phyloP scores from a whole-genome alignment of 2,888 invertebrate species.

The Acronicta alni region DNA sequence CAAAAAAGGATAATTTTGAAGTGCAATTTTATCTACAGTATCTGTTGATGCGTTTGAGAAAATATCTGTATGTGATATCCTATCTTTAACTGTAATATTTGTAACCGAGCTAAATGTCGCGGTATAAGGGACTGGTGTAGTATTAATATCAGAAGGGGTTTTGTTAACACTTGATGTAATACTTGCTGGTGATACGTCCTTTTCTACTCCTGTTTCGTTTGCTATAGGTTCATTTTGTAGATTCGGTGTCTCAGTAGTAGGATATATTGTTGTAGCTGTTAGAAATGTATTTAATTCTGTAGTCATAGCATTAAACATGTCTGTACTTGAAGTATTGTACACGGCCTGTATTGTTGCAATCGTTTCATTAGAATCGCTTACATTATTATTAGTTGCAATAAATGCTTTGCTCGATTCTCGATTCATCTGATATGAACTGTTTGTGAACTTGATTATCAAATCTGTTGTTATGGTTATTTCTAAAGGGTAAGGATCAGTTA shows the following conservation, averaged over 20 bases:
- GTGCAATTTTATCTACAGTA: not conserved
- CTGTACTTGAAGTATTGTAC: conserved; percentile 3
- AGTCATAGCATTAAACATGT: not conserved
- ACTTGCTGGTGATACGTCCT: not conserved
- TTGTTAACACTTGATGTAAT: not conserved
- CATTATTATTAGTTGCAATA: conserved; percentile 1
- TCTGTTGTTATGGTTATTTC: conserved; percentile 14
- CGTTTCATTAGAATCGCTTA: not conserved
- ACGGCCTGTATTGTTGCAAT: not conserved
- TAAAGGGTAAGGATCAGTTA: conserved; percentile 1
- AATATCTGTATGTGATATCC: not conserved
- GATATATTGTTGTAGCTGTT: not conserved
- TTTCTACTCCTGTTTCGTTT: conserved; percentile 1
- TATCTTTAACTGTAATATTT: not conserved
- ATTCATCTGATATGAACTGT: conserved; percentile 18
- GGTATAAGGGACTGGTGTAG: not conserved
- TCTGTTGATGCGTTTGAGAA: not conserved
- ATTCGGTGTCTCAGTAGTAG: not conserved
- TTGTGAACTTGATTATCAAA: not conserved
- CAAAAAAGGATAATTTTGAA: not conserved
- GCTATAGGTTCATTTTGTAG: not conserved
- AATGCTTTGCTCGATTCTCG: conserved; percentile 4
- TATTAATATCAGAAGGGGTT: not conserved
- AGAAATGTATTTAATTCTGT: not conserved
- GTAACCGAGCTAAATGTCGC: not conserved